A percentile compares a stretch with the other conserved stretches of the same genome.
Conservation (phyloP, 2,888 invertebrate genomes). For the Callyntrura sp. region DNA sequence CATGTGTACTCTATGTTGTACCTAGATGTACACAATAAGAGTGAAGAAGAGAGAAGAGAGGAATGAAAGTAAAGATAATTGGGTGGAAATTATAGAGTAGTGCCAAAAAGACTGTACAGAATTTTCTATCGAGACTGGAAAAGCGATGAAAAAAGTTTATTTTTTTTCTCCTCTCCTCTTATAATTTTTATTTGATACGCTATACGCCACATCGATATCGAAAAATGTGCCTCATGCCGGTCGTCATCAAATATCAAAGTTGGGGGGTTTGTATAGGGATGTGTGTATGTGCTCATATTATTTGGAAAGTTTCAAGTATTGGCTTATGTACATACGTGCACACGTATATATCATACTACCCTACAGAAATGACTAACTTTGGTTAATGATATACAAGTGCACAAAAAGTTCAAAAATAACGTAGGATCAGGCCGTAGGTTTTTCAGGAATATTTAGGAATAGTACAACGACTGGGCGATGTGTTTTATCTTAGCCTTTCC, state of each 20-base stretch:
- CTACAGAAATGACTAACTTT: constrained; percentile 20
- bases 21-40: constrained; percentile 6
- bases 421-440: neutral
- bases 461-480: neutral
- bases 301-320: constrained; percentile 27
- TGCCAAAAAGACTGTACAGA: constrained; percentile 66
- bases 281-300: neutral
- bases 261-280: neutral
- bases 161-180: constrained; percentile 36
- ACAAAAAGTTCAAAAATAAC: neutral
- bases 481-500: neutral
- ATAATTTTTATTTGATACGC: neutral
- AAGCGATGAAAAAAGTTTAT: constrained; percentile 57
- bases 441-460: constrained; percentile 1
- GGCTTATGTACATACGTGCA: too few relatives aligned
- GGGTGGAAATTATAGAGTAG: constrained; percentile 84
- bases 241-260: constrained; percentile 36
- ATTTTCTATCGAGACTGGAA: constrained; percentile 60
- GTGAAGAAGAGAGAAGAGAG: constrained; percentile 56
- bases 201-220: neutral
- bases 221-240: constrained; percentile 42
- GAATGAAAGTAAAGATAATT: constrained; percentile 82
- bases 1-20: neutral
- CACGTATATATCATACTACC: too few relatives aligned
- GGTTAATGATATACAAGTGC: neutral